A percentile compares a stretch with the other conserved stretches of the same genome.
These are phyloP conservation scores for Brachionus rotundiformis DNA, from an alignment of 1,140 invertebrate species.

Conservation along the genomic window DNA sequence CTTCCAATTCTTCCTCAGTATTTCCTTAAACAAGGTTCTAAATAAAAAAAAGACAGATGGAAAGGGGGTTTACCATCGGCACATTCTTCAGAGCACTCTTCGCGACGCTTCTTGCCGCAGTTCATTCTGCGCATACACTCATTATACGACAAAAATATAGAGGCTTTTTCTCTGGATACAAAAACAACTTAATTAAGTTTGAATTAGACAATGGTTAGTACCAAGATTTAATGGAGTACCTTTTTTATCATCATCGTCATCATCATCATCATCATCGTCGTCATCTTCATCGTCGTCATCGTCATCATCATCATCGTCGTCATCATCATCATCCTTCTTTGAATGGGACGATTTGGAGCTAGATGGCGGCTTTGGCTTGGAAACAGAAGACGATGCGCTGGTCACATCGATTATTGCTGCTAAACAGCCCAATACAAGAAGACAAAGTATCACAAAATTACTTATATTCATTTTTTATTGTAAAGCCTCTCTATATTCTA, in stretches of 20 bases:
- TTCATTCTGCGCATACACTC: conserved; percentile 52
- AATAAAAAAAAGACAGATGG: background rate
- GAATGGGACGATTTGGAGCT: background rate
- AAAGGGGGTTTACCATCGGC: conserved; percentile 26
- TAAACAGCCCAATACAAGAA: conserved; percentile 18
- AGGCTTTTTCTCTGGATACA: conserved; percentile 52
- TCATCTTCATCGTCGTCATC: conserved; percentile 51
- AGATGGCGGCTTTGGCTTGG: conserved; percentile 43
- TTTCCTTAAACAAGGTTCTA: conserved; percentile 23
- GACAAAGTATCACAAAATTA: background rate
- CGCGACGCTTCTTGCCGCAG: conserved; percentile 33
- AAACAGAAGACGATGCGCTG: conserved; percentile 30
- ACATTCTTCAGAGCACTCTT: conserved; percentile 53
- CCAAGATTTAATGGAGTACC: background rate
- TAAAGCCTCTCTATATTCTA: background rate
- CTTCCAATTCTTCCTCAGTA: conserved; percentile 52
- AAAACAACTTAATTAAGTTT: conserved; percentile 20
- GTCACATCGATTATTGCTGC: background rate
- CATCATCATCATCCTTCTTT: conserved; percentile 36
- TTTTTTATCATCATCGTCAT: conserved; percentile 51
- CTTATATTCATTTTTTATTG: background rate
- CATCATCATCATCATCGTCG: conserved; percentile 50
- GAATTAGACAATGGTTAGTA: background rate
- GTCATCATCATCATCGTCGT: conserved; percentile 49
- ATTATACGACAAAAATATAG: conserved; percentile 53